These are phyloP conservation scores for Myrmophylax atrothorax DNA, from an alignment of 2,113 vertebrate genomes.

Conservation along the genomic window DNA sequence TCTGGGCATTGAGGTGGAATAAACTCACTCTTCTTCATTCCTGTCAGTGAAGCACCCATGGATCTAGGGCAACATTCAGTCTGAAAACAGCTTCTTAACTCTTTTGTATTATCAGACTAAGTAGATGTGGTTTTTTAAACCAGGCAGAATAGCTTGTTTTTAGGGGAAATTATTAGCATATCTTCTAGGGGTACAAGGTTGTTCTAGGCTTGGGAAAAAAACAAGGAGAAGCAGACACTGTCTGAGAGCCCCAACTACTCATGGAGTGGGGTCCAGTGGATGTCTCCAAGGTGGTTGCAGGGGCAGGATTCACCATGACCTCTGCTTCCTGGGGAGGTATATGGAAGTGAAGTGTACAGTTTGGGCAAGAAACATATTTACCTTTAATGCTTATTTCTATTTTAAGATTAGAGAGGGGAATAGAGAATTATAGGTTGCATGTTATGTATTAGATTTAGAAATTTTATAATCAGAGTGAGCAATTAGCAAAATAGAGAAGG, in stretches of 20 bases:
- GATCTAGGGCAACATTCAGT: background rate
- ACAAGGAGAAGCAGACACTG: background rate
- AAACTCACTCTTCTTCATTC: background rate
- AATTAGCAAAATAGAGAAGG: background rate
- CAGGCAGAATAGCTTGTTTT: background rate
- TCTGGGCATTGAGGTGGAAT: background rate
- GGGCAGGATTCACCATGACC: background rate
- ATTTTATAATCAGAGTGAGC: background rate
- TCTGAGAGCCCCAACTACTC: background rate
- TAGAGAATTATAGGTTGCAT: rapidly evolving
- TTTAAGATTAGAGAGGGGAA: background rate
- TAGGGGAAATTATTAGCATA: background rate
- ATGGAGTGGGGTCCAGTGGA: background rate
- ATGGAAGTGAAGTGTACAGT: background rate
- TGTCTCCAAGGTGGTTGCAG: background rate
- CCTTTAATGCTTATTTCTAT: background rate
- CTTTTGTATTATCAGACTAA: background rate
- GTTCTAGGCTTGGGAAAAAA: background rate
- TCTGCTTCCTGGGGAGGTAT: rapidly evolving
- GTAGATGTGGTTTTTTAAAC: rapidly evolving
- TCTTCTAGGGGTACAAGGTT: background rate
- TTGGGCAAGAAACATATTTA: background rate
- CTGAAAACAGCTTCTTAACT: background rate
- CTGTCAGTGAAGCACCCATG: background rate
- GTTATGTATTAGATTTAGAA: background rate